Evolutionary conservation across 2,797 vertebrate species (phyloP).

Genomic region (Manis crassicaudata): DNA sequence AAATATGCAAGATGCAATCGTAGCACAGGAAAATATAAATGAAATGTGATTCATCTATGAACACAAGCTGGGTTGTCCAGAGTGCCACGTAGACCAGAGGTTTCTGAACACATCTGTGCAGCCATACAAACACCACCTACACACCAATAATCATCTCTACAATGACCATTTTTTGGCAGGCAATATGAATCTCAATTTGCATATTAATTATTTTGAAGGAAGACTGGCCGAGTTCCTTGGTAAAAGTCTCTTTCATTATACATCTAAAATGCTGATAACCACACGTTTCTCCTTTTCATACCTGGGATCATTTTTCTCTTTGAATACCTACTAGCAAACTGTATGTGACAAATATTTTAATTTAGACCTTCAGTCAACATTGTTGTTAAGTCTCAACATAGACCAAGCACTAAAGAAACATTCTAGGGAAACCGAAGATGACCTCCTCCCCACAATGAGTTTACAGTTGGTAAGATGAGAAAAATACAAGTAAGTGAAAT

Average conservation of each 20-base stretch:
- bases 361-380: conserved; percentile 16
- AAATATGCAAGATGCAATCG: conserved; percentile 45
- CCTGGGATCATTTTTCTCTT: conserved; percentile 48
- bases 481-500: conserved; percentile 3
- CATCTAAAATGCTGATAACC: conserved; percentile 59
- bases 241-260: conserved; percentile 64
- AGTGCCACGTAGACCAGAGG: conserved; percentile 44
- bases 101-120: conserved; percentile 64
- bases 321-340: conserved; percentile 48
- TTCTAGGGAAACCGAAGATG: conserved; percentile 21
- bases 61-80: conserved; percentile 2
- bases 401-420: neutral
- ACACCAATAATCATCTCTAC: conserved; percentile 50
- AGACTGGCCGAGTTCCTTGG: conserved; percentile 54
- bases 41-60: conserved; percentile 59
- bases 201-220: conserved; percentile 73
- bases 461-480: neutral
- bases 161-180: conserved; percentile 37
- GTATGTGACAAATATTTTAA: conserved; percentile 57
- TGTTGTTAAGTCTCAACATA: neutral
- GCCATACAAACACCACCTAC: conserved; percentile 56
- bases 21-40: conserved; percentile 46
- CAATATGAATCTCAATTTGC: conserved; percentile 67
- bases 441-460: neutral
- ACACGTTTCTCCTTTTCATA: conserved; percentile 46